These are phyloP conservation scores for Colletes latitarsis DNA, from an alignment of 1,140 invertebrate genomes.

Conservation along the genomic window DNA sequence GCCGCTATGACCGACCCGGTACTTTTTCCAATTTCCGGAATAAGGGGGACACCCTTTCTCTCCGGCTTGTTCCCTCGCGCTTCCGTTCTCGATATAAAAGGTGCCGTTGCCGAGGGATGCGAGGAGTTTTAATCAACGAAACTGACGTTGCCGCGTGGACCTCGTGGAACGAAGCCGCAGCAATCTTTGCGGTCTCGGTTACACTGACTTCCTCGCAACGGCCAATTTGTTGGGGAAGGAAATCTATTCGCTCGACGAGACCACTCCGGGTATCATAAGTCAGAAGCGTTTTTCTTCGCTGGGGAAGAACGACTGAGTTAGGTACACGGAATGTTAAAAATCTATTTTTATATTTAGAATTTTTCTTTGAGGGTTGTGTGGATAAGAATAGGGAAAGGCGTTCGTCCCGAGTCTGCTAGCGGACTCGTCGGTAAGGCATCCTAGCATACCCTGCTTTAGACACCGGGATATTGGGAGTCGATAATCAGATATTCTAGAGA, in stretches of 20 bases:
- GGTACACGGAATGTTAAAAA: too few species aligned
- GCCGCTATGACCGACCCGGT: slow-evolving; percentile 32
- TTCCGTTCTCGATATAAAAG: neutral
- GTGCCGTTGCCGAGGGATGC: neutral
- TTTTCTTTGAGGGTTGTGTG: too few species aligned
- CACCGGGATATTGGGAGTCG: too few species aligned
- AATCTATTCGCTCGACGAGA: slow-evolving; percentile 37
- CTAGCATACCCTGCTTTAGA: too few species aligned
- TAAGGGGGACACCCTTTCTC: slow-evolving; percentile 47
- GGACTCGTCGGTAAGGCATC: too few species aligned
- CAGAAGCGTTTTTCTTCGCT: too few species aligned
- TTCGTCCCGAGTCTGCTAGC: too few species aligned
- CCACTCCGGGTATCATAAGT: too few species aligned
- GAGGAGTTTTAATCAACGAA: slow-evolving; percentile 69
- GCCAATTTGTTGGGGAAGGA: slow-evolving; percentile 29
- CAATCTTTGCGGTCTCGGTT: slow-evolving; percentile 25
- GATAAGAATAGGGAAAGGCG: too few species aligned
- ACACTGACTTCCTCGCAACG: slow-evolving; percentile 21
- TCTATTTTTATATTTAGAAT: too few species aligned
- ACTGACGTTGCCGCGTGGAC: slow-evolving; percentile 34
- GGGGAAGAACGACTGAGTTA: too few species aligned
- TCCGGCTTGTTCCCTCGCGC: neutral
- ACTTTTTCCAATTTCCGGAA: slow-evolving; percentile 65
- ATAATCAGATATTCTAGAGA: too few species aligned
- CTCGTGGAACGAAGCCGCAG: slow-evolving; percentile 43